Base-by-base conservation (phyloP, 2,888 invertebrate species). In the Horisme vitalbata region DNA sequence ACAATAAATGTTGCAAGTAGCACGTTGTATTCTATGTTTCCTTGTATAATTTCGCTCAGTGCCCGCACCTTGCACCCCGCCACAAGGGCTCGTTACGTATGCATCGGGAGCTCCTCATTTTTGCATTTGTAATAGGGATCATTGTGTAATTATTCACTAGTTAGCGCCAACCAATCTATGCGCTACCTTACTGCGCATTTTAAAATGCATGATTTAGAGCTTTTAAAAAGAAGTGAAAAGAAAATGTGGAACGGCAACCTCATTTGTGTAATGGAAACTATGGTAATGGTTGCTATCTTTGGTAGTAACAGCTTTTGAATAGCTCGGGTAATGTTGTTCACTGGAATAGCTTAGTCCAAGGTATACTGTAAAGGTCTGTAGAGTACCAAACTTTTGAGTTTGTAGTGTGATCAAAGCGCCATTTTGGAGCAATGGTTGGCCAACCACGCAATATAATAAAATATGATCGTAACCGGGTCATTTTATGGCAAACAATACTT, bases 101-200 rank as follows among this genome's bases (percentile, higher is more conserved):
- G 84, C 85, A 84, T 77, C 79, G 63, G 68, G 68, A 32, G 77
- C 66, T 71, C 74, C 70, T 74, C 80, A 83, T 87, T 88, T 87
- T 88, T 87, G 87, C 86, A 88, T 87, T 79, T 75, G 80, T 85
- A 86, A 86, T 85, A 70, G 73, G 79, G 79, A 85, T 87, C 84
- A 83, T 79, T 78, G 75, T 79, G 83, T 83, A 85, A 88, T 88
- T 87, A 88, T 85, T 84, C 85, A 73, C 70, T 83, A 83, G 83
- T 87, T 87, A 85, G 79, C 71, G 65, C 63, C 62, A 60, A 74
- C 78, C 82, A 77, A 83, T 83, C 83, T 79, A 78, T 78, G 63
- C 57, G 49, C 51, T 38, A 36, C 50, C 50, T 50, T 52, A 59
- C 34, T 63, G 57, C 47, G 59, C 62, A 64, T 63, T 71, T 80